Conservation (phyloP, 2,113 vertebrate genomes). For the Chaetops frenatus region DNA sequence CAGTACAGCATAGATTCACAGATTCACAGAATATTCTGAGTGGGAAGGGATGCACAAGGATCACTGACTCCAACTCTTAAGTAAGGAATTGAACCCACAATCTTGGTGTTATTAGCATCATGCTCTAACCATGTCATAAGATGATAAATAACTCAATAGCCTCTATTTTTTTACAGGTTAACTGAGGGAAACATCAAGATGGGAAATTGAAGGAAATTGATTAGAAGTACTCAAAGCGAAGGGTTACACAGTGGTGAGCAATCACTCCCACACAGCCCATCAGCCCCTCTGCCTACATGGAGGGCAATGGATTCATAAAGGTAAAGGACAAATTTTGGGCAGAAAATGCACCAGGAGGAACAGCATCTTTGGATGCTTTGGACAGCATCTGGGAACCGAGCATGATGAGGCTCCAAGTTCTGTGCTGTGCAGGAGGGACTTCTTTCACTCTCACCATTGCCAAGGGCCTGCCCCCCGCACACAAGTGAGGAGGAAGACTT, state of each 20-base stretch:
- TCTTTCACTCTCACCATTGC: neutral
- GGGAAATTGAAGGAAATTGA: neutral
- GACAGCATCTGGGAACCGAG: neutral
- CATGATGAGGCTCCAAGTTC: accelerated
- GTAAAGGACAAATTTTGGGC: neutral
- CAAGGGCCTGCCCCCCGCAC: neutral
- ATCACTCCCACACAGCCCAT: neutral
- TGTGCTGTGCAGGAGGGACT: neutral
- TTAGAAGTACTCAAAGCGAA: neutral
- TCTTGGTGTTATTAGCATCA: neutral
- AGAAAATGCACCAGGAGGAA: neutral
- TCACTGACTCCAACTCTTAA: neutral
- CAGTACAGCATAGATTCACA: accelerated
- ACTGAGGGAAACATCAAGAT: neutral
- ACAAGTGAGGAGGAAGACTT: neutral
- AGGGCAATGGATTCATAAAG: neutral
- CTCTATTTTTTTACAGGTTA: neutral
- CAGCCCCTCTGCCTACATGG: accelerated
- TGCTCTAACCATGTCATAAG: neutral
- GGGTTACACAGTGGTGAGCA: neutral
- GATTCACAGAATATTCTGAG: neutral
- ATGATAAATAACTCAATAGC: neutral
- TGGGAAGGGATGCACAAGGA: neutral
- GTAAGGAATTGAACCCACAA: neutral
- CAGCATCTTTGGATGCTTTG: too few relatives aligned